Evolutionary conservation across 2,113 vertebrate species (phyloP).

Genomic region (Mirounga angustirostris): DNA sequence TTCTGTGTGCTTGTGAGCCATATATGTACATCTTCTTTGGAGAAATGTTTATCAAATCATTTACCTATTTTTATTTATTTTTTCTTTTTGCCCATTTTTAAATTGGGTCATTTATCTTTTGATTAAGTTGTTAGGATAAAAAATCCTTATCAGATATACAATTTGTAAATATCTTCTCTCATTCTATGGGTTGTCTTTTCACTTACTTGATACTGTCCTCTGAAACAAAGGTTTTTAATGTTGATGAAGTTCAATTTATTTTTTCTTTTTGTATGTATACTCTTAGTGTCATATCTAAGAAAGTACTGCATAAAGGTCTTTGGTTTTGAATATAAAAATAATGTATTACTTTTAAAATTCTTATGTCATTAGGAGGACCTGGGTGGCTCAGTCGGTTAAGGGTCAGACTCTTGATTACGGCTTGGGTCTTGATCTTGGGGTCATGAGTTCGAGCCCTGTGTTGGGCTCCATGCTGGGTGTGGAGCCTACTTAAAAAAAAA

Average conservation of each 20-base stretch:
- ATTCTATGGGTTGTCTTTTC: not conserved
- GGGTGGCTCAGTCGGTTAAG: not conserved
- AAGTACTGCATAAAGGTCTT: constrained; percentile 45
- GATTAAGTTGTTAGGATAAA: not conserved
- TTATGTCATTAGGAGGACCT: not conserved
- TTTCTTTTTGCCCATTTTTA: not conserved
- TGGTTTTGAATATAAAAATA: not conserved
- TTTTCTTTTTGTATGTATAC: constrained; percentile 5
- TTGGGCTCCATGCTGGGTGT: not conserved
- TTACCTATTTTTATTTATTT: not conserved
- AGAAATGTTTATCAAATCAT: constrained; percentile 16
- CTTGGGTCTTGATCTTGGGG: not conserved
- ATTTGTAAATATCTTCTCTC: constrained; percentile 45
- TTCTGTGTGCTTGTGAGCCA: not conserved
- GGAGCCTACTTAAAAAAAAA: not conserved
- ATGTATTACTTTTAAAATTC: not conserved
- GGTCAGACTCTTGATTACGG: not conserved
- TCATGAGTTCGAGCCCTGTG: not conserved
- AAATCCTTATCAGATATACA: not conserved
- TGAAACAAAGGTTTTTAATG: not conserved
- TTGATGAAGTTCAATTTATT: not conserved
- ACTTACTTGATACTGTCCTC: not conserved
- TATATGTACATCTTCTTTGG: not conserved
- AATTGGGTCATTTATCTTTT: constrained; percentile 19
- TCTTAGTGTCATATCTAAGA: constrained; percentile 52